phyloP scores from a whole-genome alignment of 2,797 vertebrate species.

The Cossypha caffra region DNA sequence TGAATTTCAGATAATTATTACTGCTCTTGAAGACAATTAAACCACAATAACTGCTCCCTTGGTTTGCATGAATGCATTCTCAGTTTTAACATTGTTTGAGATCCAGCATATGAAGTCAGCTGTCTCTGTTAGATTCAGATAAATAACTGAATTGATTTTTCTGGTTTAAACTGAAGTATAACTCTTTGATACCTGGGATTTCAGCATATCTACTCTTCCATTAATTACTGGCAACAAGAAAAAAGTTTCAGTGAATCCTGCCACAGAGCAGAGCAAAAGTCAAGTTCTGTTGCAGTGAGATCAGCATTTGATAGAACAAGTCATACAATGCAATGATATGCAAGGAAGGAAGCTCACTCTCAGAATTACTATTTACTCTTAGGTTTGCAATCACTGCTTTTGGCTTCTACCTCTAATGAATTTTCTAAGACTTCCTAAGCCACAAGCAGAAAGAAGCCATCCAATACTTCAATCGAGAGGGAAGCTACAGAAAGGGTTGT shows the following conservation, averaged over 20 bases:
- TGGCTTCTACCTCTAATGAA: neutral
- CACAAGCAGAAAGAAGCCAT: neutral
- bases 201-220: neutral
- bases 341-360: neutral
- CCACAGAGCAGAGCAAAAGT: neutral
- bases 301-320: neutral
- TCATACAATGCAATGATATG: neutral
- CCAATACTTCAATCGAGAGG: neutral
- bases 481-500: neutral
- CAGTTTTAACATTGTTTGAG: neutral
- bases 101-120: neutral
- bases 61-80: neutral
- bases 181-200: neutral
- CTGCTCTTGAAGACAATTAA: conserved; percentile 10
- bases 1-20: neutral
- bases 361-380: neutral
- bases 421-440: neutral
- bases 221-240: neutral
- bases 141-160: neutral
- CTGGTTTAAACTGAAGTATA: neutral
- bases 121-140: neutral
- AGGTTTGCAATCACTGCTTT: neutral
- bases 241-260: neutral
- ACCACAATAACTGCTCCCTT: neutral
- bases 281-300: neutral